Percentiles rank a stretch among this genome's conserved stretches.
phyloP scores from a whole-genome alignment of 2,113 vertebrate genomes.

The Microcebus ravelobensis region DNA sequence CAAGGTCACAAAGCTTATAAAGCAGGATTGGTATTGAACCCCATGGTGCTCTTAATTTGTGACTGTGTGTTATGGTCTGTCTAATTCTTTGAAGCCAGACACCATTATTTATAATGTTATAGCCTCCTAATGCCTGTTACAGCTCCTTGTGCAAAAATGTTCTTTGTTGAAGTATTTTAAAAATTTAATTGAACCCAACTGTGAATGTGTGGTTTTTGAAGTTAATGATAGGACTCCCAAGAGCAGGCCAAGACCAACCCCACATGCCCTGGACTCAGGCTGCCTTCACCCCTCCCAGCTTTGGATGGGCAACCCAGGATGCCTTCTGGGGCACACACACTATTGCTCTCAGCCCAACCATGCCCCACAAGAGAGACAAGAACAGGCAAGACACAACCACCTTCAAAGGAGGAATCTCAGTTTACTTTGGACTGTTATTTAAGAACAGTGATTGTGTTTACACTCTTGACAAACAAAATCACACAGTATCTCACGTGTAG shows the following conservation, averaged over 20 bases:
- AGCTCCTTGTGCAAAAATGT: not conserved
- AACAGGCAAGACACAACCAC: not conserved
- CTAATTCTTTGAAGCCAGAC: conserved; percentile 13
- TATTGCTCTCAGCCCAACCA: not conserved
- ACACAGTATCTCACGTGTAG: not conserved
- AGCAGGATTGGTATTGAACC: not conserved
- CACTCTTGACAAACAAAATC: not conserved
- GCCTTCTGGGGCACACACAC: too few species aligned
- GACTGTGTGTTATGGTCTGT: not conserved
- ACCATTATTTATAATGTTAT: not conserved
- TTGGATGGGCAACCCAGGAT: not conserved
- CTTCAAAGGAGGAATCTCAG: not conserved
- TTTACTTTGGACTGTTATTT: conserved; percentile 43
- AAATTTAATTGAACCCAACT: not conserved
- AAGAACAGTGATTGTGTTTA: not conserved
- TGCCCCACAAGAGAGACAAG: not conserved
- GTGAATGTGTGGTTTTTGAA: not conserved
- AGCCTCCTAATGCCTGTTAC: not conserved
- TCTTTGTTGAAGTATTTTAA: not conserved
- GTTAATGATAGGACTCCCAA: not conserved
- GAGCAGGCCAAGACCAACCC: not conserved
- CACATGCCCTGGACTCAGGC: not conserved
- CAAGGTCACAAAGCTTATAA: not conserved
- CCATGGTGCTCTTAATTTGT: not conserved
- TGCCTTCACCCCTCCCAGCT: not conserved